Evolutionary conservation across 2,888 invertebrate genomes (phyloP).

Genomic region (Onthophagus sagittarius): DNA sequence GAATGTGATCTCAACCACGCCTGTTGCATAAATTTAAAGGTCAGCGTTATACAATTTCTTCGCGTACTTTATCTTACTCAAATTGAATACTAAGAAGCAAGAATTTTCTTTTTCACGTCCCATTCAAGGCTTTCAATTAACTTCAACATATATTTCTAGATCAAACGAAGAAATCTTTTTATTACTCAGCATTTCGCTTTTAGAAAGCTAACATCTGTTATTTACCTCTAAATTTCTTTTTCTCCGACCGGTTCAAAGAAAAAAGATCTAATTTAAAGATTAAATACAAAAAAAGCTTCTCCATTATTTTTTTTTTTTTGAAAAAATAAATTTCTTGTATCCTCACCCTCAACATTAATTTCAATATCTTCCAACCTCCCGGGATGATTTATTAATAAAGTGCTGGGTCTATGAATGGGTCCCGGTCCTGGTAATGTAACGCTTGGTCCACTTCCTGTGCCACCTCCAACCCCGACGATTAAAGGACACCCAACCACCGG

Average conservation of each 20-base stretch:
- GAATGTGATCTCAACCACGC: not conserved
- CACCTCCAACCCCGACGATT: conserved; percentile 72
- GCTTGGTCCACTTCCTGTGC: conserved; percentile 60
- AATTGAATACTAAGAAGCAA: not conserved
- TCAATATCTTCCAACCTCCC: conserved; percentile 90
- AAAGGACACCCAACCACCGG: conserved; percentile 88
- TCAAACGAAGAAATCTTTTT: not conserved
- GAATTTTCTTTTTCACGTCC: not conserved
- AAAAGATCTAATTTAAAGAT: too few relatives aligned
- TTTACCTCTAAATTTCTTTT: not conserved
- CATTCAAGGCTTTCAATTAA: not conserved
- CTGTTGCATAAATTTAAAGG: not conserved
- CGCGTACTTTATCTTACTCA: not conserved
- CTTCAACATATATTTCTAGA: not conserved
- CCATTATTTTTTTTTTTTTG: not conserved
- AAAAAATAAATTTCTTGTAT: not conserved
- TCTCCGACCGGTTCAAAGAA: too few relatives aligned
- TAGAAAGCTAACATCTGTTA: not conserved
- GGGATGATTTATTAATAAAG: conserved; percentile 72
- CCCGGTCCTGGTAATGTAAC: conserved; percentile 71
- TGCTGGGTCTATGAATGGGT: conserved; percentile 66
- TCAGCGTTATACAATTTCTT: not conserved
- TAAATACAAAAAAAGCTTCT: too few relatives aligned
- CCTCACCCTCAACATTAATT: conserved; percentile 93
- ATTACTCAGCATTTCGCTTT: not conserved